phyloP scores from a whole-genome alignment of 1,140 invertebrate genomes.

The Eriosoma lanigerum region DNA sequence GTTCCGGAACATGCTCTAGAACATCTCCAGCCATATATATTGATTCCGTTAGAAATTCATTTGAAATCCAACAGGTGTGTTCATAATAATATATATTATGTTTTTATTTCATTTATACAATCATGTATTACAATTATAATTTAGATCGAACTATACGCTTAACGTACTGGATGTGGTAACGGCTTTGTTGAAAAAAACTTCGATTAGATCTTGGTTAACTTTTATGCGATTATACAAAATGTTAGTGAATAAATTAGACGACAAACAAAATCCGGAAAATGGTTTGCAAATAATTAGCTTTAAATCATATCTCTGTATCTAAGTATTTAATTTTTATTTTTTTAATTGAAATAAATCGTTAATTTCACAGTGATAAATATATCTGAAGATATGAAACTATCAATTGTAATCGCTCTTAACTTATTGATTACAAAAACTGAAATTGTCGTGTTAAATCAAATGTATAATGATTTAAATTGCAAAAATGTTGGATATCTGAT shows the following conservation, averaged over 20 bases:
- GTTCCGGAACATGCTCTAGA: conserved; percentile 18
- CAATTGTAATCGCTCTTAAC: conserved; percentile 3
- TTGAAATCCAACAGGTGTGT: conserved; percentile 31
- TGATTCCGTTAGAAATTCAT: conserved; percentile 47
- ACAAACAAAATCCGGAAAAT: neutral
- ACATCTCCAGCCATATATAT: conserved; percentile 24
- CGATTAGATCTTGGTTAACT: conserved; percentile 1
- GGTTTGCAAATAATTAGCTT: neutral
- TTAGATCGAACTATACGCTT: neutral
- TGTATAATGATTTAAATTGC: conserved; percentile 11
- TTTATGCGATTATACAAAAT: conserved; percentile 20
- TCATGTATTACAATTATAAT: neutral
- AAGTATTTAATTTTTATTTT: neutral
- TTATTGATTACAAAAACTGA: neutral
- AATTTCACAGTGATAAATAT: neutral
- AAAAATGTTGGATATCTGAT: conserved; percentile 39
- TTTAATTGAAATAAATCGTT: neutral
- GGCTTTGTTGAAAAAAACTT: conserved; percentile 12
- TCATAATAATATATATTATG: neutral
- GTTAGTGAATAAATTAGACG: neutral
- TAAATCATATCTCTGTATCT: neutral
- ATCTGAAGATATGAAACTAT: conserved; percentile 8
- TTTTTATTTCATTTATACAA: neutral
- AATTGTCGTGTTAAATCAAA: neutral
- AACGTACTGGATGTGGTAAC: conserved; percentile 14